phyloP scores from a whole-genome alignment of 2,797 vertebrate genomes.

The Sphenodon punctatus region DNA sequence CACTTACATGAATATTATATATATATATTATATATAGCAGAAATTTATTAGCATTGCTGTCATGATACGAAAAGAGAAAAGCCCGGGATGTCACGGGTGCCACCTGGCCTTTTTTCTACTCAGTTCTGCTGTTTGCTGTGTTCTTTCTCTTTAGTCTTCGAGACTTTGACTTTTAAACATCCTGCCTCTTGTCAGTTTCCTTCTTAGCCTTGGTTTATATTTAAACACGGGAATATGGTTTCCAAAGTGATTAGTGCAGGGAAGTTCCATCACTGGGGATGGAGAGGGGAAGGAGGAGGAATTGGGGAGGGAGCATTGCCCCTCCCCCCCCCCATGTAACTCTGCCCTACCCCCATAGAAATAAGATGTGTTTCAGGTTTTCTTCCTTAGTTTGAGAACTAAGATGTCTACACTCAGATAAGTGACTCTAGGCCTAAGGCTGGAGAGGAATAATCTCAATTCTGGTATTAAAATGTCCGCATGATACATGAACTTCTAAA shows the following conservation, averaged over 20 bases:
- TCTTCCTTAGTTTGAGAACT: too few relatives aligned
- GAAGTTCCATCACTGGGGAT: too few relatives aligned
- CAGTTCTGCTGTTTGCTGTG: background rate
- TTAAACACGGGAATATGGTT: slow-evolving; percentile 6
- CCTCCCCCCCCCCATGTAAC: too few relatives aligned
- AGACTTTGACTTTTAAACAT: background rate
- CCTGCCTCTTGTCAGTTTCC: background rate
- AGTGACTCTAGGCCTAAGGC: too few relatives aligned
- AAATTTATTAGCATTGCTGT: background rate
- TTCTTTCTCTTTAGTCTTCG: background rate
- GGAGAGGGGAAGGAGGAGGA: too few relatives aligned
- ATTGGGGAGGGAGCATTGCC: too few relatives aligned
- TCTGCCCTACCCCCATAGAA: too few relatives aligned
- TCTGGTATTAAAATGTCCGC: too few relatives aligned
- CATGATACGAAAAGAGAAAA: background rate
- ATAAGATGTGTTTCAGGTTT: too few relatives aligned
- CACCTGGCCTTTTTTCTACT: background rate
- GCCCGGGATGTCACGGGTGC: background rate
- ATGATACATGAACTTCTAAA: too few relatives aligned
- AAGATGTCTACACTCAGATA: too few relatives aligned
- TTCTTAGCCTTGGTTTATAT: background rate
- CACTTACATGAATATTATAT: background rate
- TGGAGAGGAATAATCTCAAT: too few relatives aligned
- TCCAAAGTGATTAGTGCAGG: background rate
- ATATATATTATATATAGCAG: background rate